A percentile compares a stretch with the other conserved stretches of the same genome.
These are phyloP conservation scores for Polymixis flavicincta DNA, from an alignment of 2,888 invertebrate species.

Conservation along the genomic window DNA sequence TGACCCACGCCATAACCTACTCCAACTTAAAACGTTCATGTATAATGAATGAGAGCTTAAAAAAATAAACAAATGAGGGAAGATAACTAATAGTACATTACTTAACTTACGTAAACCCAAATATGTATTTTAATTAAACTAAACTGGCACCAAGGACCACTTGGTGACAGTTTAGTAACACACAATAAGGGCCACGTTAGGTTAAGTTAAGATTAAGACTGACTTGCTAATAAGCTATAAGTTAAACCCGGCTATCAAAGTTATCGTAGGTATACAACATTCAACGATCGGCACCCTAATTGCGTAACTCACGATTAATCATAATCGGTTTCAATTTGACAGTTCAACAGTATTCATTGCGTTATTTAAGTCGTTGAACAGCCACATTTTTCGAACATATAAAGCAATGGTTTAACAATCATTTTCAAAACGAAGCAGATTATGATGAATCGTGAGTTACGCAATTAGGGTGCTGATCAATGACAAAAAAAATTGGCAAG, in stretches of 20 bases:
- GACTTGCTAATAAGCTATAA: background rate
- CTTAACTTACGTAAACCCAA: constrained; percentile 10
- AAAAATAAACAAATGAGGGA: constrained; percentile 50
- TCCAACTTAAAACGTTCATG: constrained; percentile 67
- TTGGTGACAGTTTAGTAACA: background rate
- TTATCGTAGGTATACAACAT: too few species aligned
- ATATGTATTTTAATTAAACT: constrained; percentile 1
- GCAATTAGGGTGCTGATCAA: too few species aligned
- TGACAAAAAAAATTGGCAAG: background rate
- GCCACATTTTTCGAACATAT: too few species aligned
- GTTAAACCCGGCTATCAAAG: background rate
- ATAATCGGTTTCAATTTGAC: too few species aligned
- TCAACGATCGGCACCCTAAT: background rate
- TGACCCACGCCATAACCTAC: constrained; percentile 84
- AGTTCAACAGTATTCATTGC: too few species aligned
- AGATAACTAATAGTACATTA: constrained; percentile 30
- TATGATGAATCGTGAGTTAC: too few species aligned
- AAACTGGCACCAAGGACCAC: background rate
- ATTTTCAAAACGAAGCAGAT: too few species aligned
- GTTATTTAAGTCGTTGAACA: too few species aligned
- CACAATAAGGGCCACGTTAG: background rate
- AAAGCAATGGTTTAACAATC: too few species aligned
- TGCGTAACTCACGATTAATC: too few species aligned
- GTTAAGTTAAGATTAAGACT: too few species aligned
- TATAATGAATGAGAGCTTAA: constrained; percentile 61